Base-by-base conservation (phyloP, 2,113 vertebrate genomes). In the Cyprinodon variegatus region DNA sequence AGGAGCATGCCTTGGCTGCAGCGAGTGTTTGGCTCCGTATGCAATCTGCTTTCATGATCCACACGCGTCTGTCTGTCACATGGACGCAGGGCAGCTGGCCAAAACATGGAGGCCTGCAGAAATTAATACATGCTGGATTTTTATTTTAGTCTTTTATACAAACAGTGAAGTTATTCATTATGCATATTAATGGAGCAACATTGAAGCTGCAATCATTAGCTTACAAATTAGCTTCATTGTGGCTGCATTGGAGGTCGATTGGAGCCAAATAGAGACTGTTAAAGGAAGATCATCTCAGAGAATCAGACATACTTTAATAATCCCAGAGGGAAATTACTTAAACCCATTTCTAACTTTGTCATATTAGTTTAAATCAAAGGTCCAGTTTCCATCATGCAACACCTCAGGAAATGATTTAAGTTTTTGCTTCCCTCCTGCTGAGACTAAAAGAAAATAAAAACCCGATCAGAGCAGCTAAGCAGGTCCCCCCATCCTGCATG, bases 1-100 rank as follows among this genome's bases (percentile, higher is more conserved):
- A 22, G 72, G 69, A 68, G 75, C 69, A 65, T 87, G 81, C 62
- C 59, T 82, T 81, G 85, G 81, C 68, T 37, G 8, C 68, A 63
- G 11, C 53, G 14, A 65, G 69, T 39, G 39, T 73, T 73, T 80
- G 78, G 73, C 80, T 43, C 50, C 10, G 45, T 45, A 67, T 79
- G 57, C 13, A 46, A 70, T 70, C 70, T 79, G 57, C 40, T 75
- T 37, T 77, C 50, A 12, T 17, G 69, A 61, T 70, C 65, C 74
- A 78, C 46, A 29, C 78, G 67, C 41, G 14, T 74, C 63, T 70
- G 38, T 80, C 53, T 65, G 65, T 81, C 73, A 64, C 77, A 61
- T 29, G 12, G 41, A 78, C 50, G 11, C 39, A 3, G n/a, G 85
- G 77, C 83, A 72, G 70, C 78, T 82, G 77, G 77, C 68, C 66